A percentile compares a stretch with the other conserved stretches of the same genome.
Evolutionary conservation across 2,888 invertebrate species (phyloP).

Genomic region (Stenodera caucasica): DNA sequence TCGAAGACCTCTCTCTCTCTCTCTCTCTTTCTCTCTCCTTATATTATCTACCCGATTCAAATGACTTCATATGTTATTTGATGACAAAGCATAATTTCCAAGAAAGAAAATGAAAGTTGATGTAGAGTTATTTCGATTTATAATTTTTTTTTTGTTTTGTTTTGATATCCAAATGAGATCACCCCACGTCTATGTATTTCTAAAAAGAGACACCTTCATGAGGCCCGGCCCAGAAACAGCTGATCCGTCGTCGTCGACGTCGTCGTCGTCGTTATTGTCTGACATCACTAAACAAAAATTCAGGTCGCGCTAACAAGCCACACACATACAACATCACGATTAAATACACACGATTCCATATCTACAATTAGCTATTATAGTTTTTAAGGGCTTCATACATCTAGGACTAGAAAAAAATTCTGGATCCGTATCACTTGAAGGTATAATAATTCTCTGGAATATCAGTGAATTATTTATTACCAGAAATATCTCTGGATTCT

Average conservation of each 20-base stretch:
- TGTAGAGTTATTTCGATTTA: too few relatives aligned
- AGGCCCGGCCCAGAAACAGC: constrained; percentile 29
- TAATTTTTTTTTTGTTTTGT: constrained; percentile 15
- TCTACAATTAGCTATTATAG: too few relatives aligned
- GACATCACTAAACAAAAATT: constrained; percentile 26
- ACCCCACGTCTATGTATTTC: not conserved
- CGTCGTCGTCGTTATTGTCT: not conserved
- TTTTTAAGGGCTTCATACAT: too few relatives aligned
- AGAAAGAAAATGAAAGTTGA: constrained; percentile 25
- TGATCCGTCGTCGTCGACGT: constrained; percentile 16
- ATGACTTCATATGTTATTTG: not conserved
- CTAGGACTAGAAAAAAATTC: too few relatives aligned
- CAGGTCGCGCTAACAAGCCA: constrained; percentile 20
- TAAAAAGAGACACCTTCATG: constrained; percentile 20
- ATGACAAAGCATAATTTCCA: constrained; percentile 10
- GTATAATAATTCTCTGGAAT: too few relatives aligned
- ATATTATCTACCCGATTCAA: too few relatives aligned
- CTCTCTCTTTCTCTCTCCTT: not conserved
- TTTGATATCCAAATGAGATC: constrained; percentile 15
- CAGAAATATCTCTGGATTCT: too few relatives aligned
- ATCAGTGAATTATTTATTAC: too few relatives aligned
- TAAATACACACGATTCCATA: too few relatives aligned
- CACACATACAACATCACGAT: constrained; percentile 10
- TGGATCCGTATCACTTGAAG: too few relatives aligned
- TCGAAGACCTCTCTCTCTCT: not conserved